Percentiles rank a stretch among this genome's conserved stretches.
Conservation (phyloP, 2,888 invertebrate species). For the Petrophora chlorosata region DNA sequence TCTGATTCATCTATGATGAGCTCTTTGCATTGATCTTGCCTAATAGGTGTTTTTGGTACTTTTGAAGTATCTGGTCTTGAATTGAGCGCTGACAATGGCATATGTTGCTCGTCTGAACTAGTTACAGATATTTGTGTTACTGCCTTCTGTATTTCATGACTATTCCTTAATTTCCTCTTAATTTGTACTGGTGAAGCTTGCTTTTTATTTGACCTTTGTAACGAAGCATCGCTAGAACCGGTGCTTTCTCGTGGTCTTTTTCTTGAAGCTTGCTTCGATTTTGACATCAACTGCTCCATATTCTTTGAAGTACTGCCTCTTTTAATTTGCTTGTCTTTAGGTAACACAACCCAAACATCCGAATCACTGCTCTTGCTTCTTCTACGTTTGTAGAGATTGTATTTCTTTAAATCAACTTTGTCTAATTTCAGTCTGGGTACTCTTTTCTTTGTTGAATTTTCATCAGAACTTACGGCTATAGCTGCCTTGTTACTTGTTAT, state of each 20-base stretch:
- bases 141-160: background rate
- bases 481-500: no score
- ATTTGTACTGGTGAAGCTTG: background rate
- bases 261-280: background rate
- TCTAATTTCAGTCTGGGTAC: slow-evolving; percentile 4
- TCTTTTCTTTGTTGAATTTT: background rate
- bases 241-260: background rate
- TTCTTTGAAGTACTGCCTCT: background rate
- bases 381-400: slow-evolving; percentile 12
- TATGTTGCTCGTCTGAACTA: background rate
- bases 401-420: slow-evolving; percentile 1
- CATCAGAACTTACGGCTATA: background rate
- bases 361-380: slow-evolving; percentile 7
- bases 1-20: slow-evolving; percentile 21
- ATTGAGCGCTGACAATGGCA: background rate
- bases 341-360: slow-evolving; percentile 13
- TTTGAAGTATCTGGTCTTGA: background rate
- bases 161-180: background rate
- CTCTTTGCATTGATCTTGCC: slow-evolving; percentile 9
- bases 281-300: background rate
- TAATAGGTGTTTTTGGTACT: no score
- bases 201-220: background rate
- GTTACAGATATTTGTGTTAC: background rate
- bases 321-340: background rate
- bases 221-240: background rate